Percentiles rank a stretch among this genome's conserved stretches.
Conservation (phyloP, 2,113 vertebrate species). For the Petroica traversi region DNA sequence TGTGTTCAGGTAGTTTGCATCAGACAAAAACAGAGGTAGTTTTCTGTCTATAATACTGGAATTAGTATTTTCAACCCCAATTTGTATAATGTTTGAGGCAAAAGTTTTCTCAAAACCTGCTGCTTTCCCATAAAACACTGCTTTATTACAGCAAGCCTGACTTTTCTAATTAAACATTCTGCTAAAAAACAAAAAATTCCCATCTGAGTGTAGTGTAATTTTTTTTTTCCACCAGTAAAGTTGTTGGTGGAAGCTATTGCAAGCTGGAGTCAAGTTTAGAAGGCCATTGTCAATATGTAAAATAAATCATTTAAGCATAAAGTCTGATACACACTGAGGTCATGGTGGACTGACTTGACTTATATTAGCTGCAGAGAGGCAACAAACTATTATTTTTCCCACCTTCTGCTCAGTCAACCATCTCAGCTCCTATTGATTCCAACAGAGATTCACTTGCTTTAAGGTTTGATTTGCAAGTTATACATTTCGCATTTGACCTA, state of each 20-base stretch:
- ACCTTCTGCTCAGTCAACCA: slow-evolving; percentile 7
- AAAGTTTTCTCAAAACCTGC: background rate
- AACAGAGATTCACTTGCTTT: background rate
- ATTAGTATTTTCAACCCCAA: background rate
- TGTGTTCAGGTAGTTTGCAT: background rate
- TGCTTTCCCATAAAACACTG: background rate
- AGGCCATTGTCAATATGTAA: background rate
- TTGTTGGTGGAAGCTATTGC: background rate
- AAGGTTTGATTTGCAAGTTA: background rate
- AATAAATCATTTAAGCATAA: background rate
- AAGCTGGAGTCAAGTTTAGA: background rate
- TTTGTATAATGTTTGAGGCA: background rate
- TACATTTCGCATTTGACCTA: background rate
- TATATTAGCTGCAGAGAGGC: background rate
- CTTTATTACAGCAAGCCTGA: background rate
- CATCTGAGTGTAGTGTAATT: background rate
- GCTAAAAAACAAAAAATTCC: background rate
- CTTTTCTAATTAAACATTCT: background rate
- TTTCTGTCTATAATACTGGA: background rate
- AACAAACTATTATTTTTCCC: slow-evolving; percentile 7
- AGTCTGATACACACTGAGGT: background rate
- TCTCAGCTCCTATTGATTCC: slow-evolving; percentile 17
- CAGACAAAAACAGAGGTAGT: background rate
- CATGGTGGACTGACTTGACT: background rate
- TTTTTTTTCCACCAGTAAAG: background rate